Percentiles rank a stretch among this genome's conserved stretches.
Evolutionary conservation across 2,113 vertebrate genomes (phyloP).

Genomic region (Terrapene triunguis): DNA sequence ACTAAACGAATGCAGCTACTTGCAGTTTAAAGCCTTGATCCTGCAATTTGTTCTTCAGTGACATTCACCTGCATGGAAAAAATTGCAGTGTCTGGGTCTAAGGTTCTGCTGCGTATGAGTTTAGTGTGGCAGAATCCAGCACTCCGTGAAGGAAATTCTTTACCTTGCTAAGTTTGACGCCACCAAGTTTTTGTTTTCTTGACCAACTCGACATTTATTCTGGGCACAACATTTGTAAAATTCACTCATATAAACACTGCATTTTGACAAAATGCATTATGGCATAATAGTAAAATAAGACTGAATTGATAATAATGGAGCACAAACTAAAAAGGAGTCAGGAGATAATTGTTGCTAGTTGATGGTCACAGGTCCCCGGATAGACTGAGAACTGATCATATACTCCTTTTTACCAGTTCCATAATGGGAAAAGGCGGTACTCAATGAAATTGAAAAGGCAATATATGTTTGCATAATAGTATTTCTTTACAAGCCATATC

Average conservation of each 20-base stretch:
- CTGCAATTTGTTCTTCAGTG: neutral
- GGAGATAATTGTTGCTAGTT: neutral
- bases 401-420: neutral
- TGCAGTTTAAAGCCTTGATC: neutral
- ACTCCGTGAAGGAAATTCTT: constrained; percentile 20
- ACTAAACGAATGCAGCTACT: neutral
- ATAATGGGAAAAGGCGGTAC: neutral
- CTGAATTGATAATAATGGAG: neutral
- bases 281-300: neutral
- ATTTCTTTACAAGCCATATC: neutral
- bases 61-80: neutral
- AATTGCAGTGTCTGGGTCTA: constrained; percentile 17
- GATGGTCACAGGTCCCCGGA: neutral
- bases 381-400: neutral
- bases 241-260: neutral
- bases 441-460: neutral
- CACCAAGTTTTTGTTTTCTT: neutral
- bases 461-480: neutral
- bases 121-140: neutral
- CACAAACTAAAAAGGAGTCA: neutral
- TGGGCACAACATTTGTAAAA: neutral
- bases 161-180: neutral
- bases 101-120: constrained; percentile 7
- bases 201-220: neutral
- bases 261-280: neutral